These are phyloP conservation scores for Drosophila mimetica DNA, from an alignment of 2,888 invertebrate species.

Conservation along the genomic window DNA sequence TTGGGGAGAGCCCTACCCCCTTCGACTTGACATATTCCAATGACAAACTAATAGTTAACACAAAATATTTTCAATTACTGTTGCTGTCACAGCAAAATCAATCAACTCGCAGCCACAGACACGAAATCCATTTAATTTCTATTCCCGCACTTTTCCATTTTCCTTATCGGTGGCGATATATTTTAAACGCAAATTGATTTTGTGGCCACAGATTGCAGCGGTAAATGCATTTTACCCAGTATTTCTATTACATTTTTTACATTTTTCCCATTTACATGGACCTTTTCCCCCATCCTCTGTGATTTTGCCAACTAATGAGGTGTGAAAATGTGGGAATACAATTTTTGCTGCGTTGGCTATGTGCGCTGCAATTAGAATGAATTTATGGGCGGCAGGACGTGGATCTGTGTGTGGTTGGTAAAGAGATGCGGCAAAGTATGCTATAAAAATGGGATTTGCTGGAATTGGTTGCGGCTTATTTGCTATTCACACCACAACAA, in stretches of 20 bases:
- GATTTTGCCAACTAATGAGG: slow-evolving; percentile 64
- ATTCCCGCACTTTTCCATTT: slow-evolving; percentile 16
- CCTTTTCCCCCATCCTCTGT: background rate
- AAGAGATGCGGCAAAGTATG: slow-evolving; percentile 27
- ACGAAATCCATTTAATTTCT: slow-evolving; percentile 72
- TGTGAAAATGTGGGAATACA: slow-evolving; percentile 52
- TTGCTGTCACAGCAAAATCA: slow-evolving; percentile 79
- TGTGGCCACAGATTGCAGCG: slow-evolving; percentile 77
- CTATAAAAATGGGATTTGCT: slow-evolving; percentile 41
- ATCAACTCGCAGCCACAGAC: slow-evolving; percentile 69
- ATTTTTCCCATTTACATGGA: slow-evolving; percentile 40
- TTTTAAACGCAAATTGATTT: slow-evolving; percentile 72
- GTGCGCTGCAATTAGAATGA: slow-evolving; percentile 62
- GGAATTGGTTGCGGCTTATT: slow-evolving; percentile 71
- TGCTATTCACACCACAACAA: slow-evolving; percentile 79
- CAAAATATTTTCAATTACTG: slow-evolving; percentile 74
- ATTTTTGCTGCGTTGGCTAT: slow-evolving; percentile 64
- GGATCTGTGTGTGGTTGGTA: background rate
- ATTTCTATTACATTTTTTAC: slow-evolving; percentile 25
- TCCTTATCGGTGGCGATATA: slow-evolving; percentile 50
- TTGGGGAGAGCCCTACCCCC: slow-evolving; percentile 9
- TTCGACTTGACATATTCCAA: slow-evolving; percentile 11
- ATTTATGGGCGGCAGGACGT: slow-evolving; percentile 27
- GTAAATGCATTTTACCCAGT: slow-evolving; percentile 65
- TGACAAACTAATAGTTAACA: slow-evolving; percentile 71